These are phyloP conservation scores for Orthonychiurus folsomi DNA, from an alignment of 2,888 invertebrate genomes.

Conservation along the genomic window DNA sequence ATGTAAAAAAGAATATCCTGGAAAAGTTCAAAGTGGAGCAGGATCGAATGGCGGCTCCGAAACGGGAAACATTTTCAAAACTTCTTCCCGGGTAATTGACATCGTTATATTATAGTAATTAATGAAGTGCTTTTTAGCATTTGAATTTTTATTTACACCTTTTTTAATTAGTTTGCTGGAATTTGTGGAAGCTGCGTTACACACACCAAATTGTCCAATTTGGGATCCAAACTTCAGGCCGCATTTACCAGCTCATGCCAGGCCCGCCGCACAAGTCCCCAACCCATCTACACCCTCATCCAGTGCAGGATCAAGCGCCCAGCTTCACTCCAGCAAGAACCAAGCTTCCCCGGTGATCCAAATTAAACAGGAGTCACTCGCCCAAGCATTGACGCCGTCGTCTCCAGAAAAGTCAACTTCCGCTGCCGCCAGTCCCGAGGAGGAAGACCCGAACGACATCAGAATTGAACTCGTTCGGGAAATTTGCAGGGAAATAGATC, in stretches of 20 bases:
- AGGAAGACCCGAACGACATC: constrained; percentile 20
- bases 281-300: too few species aligned
- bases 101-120: constrained; percentile 7
- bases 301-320: too few species aligned
- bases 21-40: constrained; percentile 83
- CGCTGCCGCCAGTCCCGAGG: not conserved
- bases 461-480: constrained; percentile 27
- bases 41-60: constrained; percentile 81
- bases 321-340: constrained; percentile 15
- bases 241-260: constrained; percentile 52
- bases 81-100: constrained; percentile 66
- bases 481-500: constrained; percentile 30
- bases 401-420: not conserved
- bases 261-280: not conserved
- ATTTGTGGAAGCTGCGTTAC: constrained; percentile 77
- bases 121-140: constrained; percentile 6
- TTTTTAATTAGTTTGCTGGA: constrained; percentile 69
- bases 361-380: constrained; percentile 32
- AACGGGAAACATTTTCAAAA: constrained; percentile 67
- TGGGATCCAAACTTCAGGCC: constrained; percentile 87
- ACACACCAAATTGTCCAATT: constrained; percentile 74
- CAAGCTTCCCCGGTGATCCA: too few species aligned
- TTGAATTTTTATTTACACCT: not conserved
- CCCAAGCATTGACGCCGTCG: constrained; percentile 14
- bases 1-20: constrained; percentile 75